A percentile compares a stretch with the other conserved stretches of the same genome.
phyloP scores from a whole-genome alignment of 2,797 vertebrate species.

The Liparis tanakae region DNA sequence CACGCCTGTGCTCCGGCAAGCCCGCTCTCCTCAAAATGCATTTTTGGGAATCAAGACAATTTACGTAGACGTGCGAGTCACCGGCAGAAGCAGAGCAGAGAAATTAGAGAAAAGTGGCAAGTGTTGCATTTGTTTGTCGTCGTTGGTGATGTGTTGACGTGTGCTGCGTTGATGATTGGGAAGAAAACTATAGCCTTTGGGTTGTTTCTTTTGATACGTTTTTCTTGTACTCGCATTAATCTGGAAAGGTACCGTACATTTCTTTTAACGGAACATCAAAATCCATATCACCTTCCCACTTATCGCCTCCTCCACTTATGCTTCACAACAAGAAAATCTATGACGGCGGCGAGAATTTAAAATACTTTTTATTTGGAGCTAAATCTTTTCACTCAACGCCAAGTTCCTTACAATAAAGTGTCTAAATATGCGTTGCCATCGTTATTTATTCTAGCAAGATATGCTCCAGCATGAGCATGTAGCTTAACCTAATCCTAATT shows the following conservation, averaged over 20 bases:
- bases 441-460: constrained; percentile 23
- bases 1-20: neutral
- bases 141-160: neutral
- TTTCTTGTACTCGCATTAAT: neutral
- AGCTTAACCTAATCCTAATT: constrained; percentile 16
- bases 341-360: constrained; percentile 3
- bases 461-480: neutral
- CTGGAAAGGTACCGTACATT: neutral
- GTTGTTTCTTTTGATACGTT: neutral
- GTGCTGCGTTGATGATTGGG: neutral
- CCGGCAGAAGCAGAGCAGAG: too few species aligned
- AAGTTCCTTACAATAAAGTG: constrained; percentile 14
- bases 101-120: neutral
- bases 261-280: neutral
- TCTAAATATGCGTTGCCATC: constrained; percentile 8
- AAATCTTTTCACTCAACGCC: constrained; percentile 15
- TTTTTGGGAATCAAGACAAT: too few species aligned
- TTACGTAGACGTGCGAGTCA: too few species aligned
- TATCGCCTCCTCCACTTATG: neutral
- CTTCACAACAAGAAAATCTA: neutral
- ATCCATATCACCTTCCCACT: too few species aligned
- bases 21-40: neutral
- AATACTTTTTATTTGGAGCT: constrained; percentile 10
- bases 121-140: neutral
- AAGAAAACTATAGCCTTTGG: neutral